Evolutionary conservation across 2,888 invertebrate genomes (phyloP).

Genomic region (Brachyopa scutellaris): DNA sequence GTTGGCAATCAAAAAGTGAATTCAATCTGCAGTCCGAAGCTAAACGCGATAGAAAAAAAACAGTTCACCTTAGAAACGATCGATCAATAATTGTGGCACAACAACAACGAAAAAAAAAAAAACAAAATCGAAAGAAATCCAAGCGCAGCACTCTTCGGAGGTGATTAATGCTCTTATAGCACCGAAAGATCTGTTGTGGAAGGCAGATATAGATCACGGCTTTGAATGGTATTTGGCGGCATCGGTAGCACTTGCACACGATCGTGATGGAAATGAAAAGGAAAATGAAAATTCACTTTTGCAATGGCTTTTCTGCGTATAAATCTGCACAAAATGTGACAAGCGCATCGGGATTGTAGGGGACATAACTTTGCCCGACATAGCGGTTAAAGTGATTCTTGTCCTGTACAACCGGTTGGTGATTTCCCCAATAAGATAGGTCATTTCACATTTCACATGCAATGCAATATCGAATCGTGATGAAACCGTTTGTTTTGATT

Average conservation of each 20-base stretch:
- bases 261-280: constrained; percentile 63
- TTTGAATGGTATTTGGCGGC: constrained; percentile 54
- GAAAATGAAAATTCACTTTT: constrained; percentile 65
- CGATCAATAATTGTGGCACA: constrained; percentile 58
- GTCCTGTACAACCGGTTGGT: not conserved
- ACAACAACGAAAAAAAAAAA: constrained; percentile 24
- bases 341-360: constrained; percentile 27
- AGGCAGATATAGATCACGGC: constrained; percentile 64
- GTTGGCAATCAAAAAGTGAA: constrained; percentile 66
- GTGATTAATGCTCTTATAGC: constrained; percentile 67
- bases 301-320: constrained; percentile 46
- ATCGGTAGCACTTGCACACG: constrained; percentile 42
- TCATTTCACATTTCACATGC: constrained; percentile 59
- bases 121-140: constrained; percentile 35
- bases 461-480: constrained; percentile 66
- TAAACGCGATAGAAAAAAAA: constrained; percentile 57
- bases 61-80: constrained; percentile 62
- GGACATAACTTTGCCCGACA: constrained; percentile 40
- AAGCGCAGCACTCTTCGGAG: constrained; percentile 45
- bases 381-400: constrained; percentile 34
- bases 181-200: constrained; percentile 36
- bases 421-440: constrained; percentile 35
- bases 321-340: constrained; percentile 50
- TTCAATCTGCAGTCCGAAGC: constrained; percentile 44
- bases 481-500: constrained; percentile 64